Base-by-base conservation (phyloP, 2,797 vertebrate species). In the Ibycter americanus region DNA sequence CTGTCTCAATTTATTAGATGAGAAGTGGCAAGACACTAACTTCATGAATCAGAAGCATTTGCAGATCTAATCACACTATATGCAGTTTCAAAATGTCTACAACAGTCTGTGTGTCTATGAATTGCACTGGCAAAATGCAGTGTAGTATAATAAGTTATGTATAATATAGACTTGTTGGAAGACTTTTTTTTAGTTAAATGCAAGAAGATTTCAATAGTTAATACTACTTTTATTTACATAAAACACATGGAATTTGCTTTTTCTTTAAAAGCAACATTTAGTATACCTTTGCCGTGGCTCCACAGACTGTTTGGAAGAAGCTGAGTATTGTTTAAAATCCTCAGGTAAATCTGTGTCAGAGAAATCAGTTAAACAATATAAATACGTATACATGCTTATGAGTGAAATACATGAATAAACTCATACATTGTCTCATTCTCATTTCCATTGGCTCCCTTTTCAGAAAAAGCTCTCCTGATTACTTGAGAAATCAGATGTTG, bases 1-100 rank as follows among this genome's bases (percentile, higher is more conserved):
- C 98, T 99, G 99, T 99, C 99, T 99, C 98, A 97, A 94, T 98
- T 99, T 98, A 99, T 99, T 98, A 99, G 98, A 98, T 98, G 94
- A 98, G 95, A 97, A 96, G 97, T 98, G 87, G 96, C 82, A 96
- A 97, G 95, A 97, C 93, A 68, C 18, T 49, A 95, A 97, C 90
- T 97, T 96, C 54, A 23, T 89, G 91, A 96, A 97, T 86, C 94
- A 95, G 94, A 96, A 96, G 91, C 89, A 82, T 93, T 96, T 97
- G 93, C 74, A 87, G 78, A 83, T 87, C 73, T 92, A 85, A 96
- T 97, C 68, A 56, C 56, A 55, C 71, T 36, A 12, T 34, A 26
- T 36, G 54, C 32, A 31, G 31, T 77, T 82, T 54, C 14, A 78
- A 52, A 51, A 81, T 58, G 42, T 90, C 58, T 51, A 1, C 32